Percentiles rank a stretch among this genome's conserved stretches.
phyloP scores from a whole-genome alignment of 1,140 invertebrate species.

The Octopus sinensis region DNA sequence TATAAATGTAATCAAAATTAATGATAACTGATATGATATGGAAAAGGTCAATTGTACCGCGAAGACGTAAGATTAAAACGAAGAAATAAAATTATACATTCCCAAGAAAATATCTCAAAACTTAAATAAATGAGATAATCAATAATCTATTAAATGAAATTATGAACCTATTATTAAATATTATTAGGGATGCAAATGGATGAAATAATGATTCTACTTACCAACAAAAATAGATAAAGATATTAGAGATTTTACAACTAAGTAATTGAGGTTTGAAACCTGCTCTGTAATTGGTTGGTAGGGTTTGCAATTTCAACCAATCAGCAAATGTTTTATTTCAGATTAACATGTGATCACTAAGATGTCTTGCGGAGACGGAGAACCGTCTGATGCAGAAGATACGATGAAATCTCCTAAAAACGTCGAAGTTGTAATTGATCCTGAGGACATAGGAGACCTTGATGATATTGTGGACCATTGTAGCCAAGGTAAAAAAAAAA shows the following conservation, averaged over 20 bases:
- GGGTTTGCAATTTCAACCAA: neutral
- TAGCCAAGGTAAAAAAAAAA: neutral
- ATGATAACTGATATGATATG: too few species aligned
- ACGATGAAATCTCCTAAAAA: constrained; percentile 21
- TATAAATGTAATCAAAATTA: too few species aligned
- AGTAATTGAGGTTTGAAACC: neutral
- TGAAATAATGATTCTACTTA: neutral
- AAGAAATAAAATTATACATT: too few species aligned
- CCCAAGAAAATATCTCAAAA: too few species aligned
- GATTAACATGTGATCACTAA: constrained; percentile 16
- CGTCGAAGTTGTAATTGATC: constrained; percentile 6
- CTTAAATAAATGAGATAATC: too few species aligned
- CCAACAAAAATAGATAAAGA: neutral
- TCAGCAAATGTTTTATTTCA: neutral
- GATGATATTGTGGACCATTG: neutral
- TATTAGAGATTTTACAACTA: too few species aligned
- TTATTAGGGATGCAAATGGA: neutral
- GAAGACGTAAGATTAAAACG: too few species aligned
- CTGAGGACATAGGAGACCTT: neutral
- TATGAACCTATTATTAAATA: too few species aligned
- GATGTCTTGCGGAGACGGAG: constrained; percentile 19
- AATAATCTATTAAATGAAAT: too few species aligned
- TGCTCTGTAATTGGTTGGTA: neutral
- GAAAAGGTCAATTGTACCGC: too few species aligned
- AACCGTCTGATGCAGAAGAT: neutral